phyloP scores from a whole-genome alignment of 2,888 invertebrate genomes.

The Scaptomyza flava region DNA sequence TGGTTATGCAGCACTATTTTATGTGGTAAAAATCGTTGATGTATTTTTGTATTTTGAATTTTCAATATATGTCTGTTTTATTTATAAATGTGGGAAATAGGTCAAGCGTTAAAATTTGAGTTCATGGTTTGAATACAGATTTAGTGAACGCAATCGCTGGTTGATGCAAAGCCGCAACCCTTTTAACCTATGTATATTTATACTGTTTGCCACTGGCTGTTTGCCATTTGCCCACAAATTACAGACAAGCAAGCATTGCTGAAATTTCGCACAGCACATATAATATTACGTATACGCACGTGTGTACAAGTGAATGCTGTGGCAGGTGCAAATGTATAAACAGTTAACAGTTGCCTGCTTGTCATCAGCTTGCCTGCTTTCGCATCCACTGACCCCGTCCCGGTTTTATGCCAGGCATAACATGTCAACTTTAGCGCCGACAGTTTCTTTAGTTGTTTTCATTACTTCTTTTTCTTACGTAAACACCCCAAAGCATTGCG shows the following conservation, averaged over 20 bases:
- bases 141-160: neutral
- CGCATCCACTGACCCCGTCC: slow-evolving; percentile 42
- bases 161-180: neutral
- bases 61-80: no score
- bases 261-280: slow-evolving; percentile 3
- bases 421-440: slow-evolving; percentile 65
- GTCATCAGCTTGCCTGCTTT: slow-evolving; percentile 9
- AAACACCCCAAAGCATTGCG: slow-evolving; percentile 68
- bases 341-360: slow-evolving; percentile 47
- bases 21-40: no score
- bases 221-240: slow-evolving; percentile 7
- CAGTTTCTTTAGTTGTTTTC: slow-evolving; percentile 63
- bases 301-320: slow-evolving; percentile 12
- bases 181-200: neutral
- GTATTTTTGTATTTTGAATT: no score
- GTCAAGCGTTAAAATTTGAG: no score
- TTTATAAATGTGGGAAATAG: no score
- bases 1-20: no score
- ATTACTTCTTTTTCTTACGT: slow-evolving; percentile 42
- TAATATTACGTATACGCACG: slow-evolving; percentile 51
- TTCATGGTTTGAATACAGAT: neutral
- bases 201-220: slow-evolving; percentile 22
- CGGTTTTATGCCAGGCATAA: slow-evolving; percentile 23
- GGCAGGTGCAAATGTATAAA: slow-evolving; percentile 56
- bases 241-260: slow-evolving; percentile 3